A percentile compares a stretch with the other conserved stretches of the same genome.
Evolutionary conservation across 2,797 vertebrate genomes (phyloP).

Genomic region (Nothura maculosa): DNA sequence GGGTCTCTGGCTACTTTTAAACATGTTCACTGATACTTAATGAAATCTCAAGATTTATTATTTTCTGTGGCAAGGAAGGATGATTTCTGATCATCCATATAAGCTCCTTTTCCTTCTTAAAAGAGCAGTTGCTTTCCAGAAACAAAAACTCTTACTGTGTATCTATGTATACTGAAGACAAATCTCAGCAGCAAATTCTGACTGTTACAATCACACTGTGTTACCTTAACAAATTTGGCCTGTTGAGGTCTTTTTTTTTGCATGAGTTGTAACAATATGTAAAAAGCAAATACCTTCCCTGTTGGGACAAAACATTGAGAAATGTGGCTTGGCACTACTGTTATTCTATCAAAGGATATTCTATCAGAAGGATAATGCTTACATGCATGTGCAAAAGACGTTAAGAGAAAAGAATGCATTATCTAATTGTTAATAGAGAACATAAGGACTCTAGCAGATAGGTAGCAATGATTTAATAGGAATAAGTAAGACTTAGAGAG

Average conservation of each 20-base stretch:
- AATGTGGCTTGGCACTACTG: not conserved
- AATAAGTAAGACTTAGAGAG: not conserved
- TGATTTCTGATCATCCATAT: not conserved
- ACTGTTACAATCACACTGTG: not conserved
- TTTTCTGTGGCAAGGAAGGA: slow-evolving; percentile 23
- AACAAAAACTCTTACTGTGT: not conserved
- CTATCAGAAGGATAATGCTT: rapidly evolving
- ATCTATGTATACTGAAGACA: not conserved
- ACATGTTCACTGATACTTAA: slow-evolving; percentile 2
- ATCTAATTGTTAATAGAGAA: not conserved
- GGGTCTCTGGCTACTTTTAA: not conserved
- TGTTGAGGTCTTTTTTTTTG: not conserved
- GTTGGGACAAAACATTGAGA: not conserved
- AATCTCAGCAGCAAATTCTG: slow-evolving; percentile 20
- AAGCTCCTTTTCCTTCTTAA: slow-evolving; percentile 11
- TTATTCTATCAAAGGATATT: not conserved
- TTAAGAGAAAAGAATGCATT: not conserved
- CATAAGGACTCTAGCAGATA: not conserved
- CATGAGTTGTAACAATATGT: not conserved
- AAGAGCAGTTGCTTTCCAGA: not conserved
- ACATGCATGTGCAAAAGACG: not conserved
- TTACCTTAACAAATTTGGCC: not conserved
- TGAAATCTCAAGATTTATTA: slow-evolving; percentile 6
- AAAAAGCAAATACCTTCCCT: not conserved
- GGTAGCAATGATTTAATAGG: not conserved